These are phyloP conservation scores for Metallyticus violacea DNA, from an alignment of 2,888 invertebrate genomes.

Conservation along the genomic window DNA sequence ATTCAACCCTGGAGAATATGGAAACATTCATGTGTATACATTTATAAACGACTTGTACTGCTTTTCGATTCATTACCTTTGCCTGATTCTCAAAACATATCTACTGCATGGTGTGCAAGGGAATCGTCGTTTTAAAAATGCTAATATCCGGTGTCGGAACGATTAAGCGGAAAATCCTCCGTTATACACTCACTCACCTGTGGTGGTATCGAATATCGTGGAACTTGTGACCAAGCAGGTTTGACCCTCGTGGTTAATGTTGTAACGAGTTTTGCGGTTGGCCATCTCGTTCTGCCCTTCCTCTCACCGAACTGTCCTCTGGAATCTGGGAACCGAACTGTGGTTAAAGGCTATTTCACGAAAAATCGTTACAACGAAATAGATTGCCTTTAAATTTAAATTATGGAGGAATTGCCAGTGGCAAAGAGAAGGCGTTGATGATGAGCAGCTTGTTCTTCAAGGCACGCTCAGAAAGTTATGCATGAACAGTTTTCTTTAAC, in stretches of 20 bases:
- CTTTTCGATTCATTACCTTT: no score
- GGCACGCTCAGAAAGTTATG: not conserved
- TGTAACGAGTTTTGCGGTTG: not conserved
- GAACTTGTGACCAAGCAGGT: no score
- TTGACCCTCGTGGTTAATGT: not conserved
- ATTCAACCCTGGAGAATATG: no score
- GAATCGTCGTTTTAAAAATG: not conserved
- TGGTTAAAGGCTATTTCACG: not conserved
- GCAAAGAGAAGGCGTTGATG: not conserved
- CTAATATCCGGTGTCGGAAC: not conserved
- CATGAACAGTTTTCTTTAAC: no score
- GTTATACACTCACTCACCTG: not conserved
- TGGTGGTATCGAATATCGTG: not conserved
- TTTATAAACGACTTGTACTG: no score
- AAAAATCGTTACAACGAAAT: not conserved
- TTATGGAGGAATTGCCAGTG: not conserved
- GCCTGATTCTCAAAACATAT: no score
- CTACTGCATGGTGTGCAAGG: no score
- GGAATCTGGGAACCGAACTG: not conserved
- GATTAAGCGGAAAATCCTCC: not conserved
- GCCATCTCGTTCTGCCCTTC: not conserved
- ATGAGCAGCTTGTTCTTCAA: not conserved
- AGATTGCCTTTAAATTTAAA: not conserved
- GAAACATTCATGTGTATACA: no score
- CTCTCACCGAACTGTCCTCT: not conserved